Evolutionary conservation across 2,888 invertebrate species (phyloP), one percentile per base, ranked within the genome.

Genomic region (Drosophila mimica): DNA sequence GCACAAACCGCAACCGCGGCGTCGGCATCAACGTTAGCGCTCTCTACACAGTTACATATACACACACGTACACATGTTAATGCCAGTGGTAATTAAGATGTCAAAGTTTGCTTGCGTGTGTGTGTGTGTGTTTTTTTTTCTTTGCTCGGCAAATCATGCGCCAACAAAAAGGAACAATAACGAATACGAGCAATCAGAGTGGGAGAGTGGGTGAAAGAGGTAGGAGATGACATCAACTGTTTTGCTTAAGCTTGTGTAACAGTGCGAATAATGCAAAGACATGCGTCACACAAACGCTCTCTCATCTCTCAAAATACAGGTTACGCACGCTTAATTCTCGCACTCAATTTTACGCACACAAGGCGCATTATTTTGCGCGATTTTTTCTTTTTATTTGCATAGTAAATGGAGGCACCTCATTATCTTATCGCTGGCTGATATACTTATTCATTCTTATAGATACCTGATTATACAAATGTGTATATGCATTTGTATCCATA

Each of bases 171-270:
- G 40, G 9, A 46, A 34, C n/a, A 56, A 34, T 20, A 58, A 67
- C 31, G 40, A 38, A 40, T 46, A 58, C 7, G 4, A 28, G 31
- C 46, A 51, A 20, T n/a, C 25, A 49, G 15, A n/a, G 20, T 25
- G 30, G 15, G 11, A 28, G 43, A 25, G 40, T 57, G 17, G 51
- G 59, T 13, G 11, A 30, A 40, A 36, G 28, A 30, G 25, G 17
- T 25, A 28, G 34, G 48, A 53, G n/a, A 20, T 56, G n/a, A n/a
- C 15, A 30, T 61, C 28, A 53, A 56, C 33, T 34, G 52, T 40
- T 28, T 17, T n/a, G 57, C 57, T 74, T 79, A 56, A 70, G 48
- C 57, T 79, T 79, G 70, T 70, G 48, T 79, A 76, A 76, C 59
- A 73, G 51, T 56, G 48, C 43, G 17, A 49, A 49, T 52, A 52